Evolutionary conservation across 1,140 invertebrate genomes (phyloP).

Genomic region (Aphis gossypii): DNA sequence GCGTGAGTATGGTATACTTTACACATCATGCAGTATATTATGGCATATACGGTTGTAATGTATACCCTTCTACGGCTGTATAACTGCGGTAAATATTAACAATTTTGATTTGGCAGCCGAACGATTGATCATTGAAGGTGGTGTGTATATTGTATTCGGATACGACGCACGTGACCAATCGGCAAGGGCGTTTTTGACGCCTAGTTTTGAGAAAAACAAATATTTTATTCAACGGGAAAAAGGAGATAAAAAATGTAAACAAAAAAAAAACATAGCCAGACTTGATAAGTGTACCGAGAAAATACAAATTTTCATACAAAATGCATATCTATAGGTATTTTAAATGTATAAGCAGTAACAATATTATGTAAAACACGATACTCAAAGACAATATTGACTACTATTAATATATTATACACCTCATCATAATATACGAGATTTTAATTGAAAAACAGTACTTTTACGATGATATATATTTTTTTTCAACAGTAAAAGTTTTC

Average conservation of each 20-base stretch:
- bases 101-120: not conserved
- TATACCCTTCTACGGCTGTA: not conserved
- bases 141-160: not conserved
- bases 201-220: not conserved
- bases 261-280: not conserved
- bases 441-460: not conserved
- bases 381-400: not conserved
- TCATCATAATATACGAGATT: not conserved
- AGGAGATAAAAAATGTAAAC: not conserved
- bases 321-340: not conserved
- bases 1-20: not conserved
- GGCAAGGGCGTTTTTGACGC: not conserved
- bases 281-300: not conserved
- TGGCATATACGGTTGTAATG: not conserved
- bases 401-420: not conserved
- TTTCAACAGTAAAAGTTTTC: not conserved
- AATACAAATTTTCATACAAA: not conserved
- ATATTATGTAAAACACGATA: not conserved
- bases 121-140: not conserved
- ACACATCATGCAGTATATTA: not conserved
- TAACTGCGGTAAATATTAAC: not conserved
- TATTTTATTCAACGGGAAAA: not conserved
- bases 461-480: not conserved
- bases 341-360: not conserved
- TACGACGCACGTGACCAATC: not conserved